Evolutionary conservation across 2,113 vertebrate species (phyloP).

Genomic region (Suricata suricatta): DNA sequence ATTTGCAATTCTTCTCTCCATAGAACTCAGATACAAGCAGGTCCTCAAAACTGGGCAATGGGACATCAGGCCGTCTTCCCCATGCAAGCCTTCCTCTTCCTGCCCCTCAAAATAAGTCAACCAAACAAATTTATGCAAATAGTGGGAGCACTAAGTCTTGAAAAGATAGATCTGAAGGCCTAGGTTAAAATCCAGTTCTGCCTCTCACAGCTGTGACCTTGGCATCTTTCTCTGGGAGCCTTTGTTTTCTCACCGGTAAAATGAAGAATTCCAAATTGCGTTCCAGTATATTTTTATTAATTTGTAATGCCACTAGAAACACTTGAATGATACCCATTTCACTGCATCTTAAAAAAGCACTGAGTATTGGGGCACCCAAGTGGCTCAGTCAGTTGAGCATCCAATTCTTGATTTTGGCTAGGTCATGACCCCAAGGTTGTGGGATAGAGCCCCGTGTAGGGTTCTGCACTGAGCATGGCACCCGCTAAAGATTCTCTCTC

Average conservation of each 20-base stretch:
- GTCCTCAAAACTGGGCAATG: not conserved
- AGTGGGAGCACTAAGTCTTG: not conserved
- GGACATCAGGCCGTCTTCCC: not conserved
- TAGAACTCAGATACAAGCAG: not conserved
- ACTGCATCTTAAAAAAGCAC: not conserved
- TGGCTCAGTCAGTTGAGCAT: too few relatives aligned
- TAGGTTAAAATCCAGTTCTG: not conserved
- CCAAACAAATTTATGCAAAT: not conserved
- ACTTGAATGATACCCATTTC: not conserved
- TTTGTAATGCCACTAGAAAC: slow-evolving; percentile 11
- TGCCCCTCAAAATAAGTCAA: not conserved
- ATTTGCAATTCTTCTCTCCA: not conserved
- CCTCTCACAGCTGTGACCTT: not conserved
- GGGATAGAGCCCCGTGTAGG: too few relatives aligned
- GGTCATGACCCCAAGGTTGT: too few relatives aligned
- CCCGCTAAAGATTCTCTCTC: too few relatives aligned
- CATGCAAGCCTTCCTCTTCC: not conserved
- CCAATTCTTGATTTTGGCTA: too few relatives aligned
- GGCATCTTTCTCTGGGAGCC: not conserved
- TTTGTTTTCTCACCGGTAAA: not conserved
- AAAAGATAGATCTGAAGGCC: not conserved
- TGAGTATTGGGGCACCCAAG: not conserved
- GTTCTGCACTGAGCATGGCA: too few relatives aligned
- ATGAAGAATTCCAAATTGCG: slow-evolving; percentile 18
- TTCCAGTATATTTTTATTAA: slow-evolving; percentile 24